Conservation (phyloP, 2,113 vertebrate species). For the Eptatretus burgeri region DNA sequence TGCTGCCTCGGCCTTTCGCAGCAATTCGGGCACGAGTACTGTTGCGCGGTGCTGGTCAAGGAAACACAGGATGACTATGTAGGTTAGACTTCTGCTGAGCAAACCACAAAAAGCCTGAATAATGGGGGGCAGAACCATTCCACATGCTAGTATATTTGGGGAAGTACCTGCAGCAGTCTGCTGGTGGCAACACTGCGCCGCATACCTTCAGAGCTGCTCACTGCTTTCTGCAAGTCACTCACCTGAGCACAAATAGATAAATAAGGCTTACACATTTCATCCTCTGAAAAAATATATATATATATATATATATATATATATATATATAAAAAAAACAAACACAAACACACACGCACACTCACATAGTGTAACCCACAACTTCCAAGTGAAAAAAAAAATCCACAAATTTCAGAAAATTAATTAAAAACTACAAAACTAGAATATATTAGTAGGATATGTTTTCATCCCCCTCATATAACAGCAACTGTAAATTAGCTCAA, state of each 20-base stretch:
- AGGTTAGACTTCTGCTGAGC: not conserved
- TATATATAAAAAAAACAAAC: too few relatives aligned
- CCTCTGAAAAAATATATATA: too few relatives aligned
- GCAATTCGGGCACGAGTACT: conserved; percentile 30
- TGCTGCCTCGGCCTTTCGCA: conserved; percentile 35
- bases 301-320: too few relatives aligned
- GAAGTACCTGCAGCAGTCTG: conserved; percentile 34
- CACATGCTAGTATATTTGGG: not conserved
- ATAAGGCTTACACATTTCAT: too few relatives aligned
- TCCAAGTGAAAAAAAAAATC: too few relatives aligned
- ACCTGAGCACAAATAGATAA: conserved; percentile 20
- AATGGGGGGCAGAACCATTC: not conserved
- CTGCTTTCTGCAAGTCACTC: conserved; percentile 34
- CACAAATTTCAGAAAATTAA: too few relatives aligned
- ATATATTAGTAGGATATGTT: too few relatives aligned
- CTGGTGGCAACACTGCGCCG: conserved; percentile 66
- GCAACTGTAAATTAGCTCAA: too few relatives aligned
- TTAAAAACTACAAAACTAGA: too few relatives aligned
- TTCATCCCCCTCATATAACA: too few relatives aligned
- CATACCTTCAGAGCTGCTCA: conserved; percentile 56
- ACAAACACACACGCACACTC: too few relatives aligned
- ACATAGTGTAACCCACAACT: too few relatives aligned
- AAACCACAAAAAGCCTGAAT: not conserved
- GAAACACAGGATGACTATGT: not conserved
- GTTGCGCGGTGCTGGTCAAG: conserved; percentile 35